Conservation (phyloP, 37 sponge, comb jelly and placozoan genomes). For the Agelas oroides region DNA sequence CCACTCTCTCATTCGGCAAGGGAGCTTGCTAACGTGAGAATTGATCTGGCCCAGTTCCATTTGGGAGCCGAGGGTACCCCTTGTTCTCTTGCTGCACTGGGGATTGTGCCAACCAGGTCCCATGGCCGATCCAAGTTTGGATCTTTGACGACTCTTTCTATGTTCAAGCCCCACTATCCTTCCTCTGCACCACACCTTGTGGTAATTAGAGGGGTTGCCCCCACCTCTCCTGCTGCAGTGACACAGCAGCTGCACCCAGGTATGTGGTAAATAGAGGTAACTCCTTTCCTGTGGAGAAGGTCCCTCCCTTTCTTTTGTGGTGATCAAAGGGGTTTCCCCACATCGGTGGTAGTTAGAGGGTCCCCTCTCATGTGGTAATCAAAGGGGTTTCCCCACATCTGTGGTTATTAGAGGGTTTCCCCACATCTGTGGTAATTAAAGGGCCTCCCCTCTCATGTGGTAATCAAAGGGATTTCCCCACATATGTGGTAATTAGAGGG, state of each 20-base stretch:
- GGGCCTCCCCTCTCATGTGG: too few species aligned
- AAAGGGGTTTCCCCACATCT: too few species aligned
- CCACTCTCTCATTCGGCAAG: constrained; percentile 1
- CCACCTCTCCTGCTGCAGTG: constrained; percentile 46
- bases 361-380: too few species aligned
- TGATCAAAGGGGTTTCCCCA: too few species aligned
- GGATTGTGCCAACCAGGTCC: constrained; percentile 60
- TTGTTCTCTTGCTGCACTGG: constrained; percentile 62
- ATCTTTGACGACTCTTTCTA: background rate
- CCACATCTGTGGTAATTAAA: too few species aligned
- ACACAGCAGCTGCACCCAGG: constrained; percentile 46
- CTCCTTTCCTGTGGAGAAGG: background rate
- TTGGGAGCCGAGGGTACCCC: background rate
- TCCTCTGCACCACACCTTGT: constrained; percentile 28
- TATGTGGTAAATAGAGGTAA: background rate
- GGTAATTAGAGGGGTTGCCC: constrained; percentile 52
- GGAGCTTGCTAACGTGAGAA: background rate
- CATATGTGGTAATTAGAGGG: too few species aligned
- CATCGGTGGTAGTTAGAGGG: too few species aligned
- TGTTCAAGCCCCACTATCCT: constrained; percentile 13
- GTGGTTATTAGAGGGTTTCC: too few species aligned
- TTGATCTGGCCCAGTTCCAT: constrained; percentile 33
- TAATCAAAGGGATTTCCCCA: too few species aligned
- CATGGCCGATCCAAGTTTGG: constrained; percentile 29
- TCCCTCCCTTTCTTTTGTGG: constrained; percentile 17